Evolutionary conservation across 2,797 vertebrate genomes (phyloP).

Genomic region (Dendrocincla fuliginosa): DNA sequence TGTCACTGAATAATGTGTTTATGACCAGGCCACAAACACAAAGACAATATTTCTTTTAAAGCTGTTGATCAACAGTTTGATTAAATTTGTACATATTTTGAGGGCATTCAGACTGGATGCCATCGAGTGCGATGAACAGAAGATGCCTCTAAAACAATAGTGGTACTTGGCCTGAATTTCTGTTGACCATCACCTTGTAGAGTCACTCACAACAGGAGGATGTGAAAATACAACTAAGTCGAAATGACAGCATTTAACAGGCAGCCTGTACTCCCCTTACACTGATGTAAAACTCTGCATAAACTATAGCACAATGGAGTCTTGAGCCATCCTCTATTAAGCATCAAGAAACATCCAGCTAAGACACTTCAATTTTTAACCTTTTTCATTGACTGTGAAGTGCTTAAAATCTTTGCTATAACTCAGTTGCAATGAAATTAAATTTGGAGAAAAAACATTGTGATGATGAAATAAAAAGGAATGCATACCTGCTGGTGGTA

Average conservation of each 20-base stretch:
- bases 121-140: not conserved
- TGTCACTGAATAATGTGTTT: conserved; percentile 69
- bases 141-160: not conserved
- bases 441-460: not conserved
- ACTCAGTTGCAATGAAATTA: not conserved
- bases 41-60: conserved; percentile 50
- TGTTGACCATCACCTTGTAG: not conserved
- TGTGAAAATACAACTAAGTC: not conserved
- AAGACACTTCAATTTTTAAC: not conserved
- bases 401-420: not conserved
- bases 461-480: not conserved
- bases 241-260: not conserved
- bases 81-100: conserved; percentile 37
- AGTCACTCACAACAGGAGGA: not conserved
- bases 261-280: not conserved
- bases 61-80: conserved; percentile 14
- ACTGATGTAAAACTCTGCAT: not conserved
- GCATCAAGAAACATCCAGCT: not conserved
- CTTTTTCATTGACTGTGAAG: not conserved
- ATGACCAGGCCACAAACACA: conserved; percentile 37
- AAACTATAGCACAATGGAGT: not conserved
- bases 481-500: not conserved
- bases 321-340: not conserved
- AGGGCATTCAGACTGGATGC: conserved; percentile 2
- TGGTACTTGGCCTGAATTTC: not conserved